Percentiles rank a stretch among this genome's conserved stretches.
phyloP scores from a whole-genome alignment of 1,140 invertebrate species.

The Paracyclopina nana region DNA sequence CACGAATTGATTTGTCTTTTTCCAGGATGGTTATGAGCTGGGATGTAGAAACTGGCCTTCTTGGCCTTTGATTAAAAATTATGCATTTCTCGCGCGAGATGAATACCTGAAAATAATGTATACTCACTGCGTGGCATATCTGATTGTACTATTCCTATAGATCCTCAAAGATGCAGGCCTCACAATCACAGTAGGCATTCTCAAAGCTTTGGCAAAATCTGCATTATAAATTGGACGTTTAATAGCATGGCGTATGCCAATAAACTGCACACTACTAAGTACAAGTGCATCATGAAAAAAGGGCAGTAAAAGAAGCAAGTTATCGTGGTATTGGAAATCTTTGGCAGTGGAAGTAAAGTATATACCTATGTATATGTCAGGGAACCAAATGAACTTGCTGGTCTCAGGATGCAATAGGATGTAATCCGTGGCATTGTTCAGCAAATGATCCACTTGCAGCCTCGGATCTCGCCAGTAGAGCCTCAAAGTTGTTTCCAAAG shows the following conservation, averaged over 20 bases:
- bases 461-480: constrained; percentile 7
- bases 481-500: constrained; percentile 4
- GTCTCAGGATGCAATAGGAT: constrained; percentile 15
- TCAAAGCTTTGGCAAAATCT: constrained; percentile 17
- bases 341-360: background rate
- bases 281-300: no score
- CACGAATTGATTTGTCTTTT: background rate
- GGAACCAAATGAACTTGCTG: constrained; percentile 15
- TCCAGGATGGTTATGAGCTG: background rate
- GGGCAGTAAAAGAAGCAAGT: background rate
- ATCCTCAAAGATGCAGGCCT: constrained; percentile 13
- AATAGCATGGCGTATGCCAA: no score
- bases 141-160: constrained; percentile 14
- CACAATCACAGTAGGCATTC: constrained; percentile 5
- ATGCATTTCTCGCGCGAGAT: background rate
- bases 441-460: constrained; percentile 8
- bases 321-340: background rate
- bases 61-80: no score
- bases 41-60: no score
- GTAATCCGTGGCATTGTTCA: constrained; percentile 5
- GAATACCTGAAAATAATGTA: background rate
- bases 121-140: constrained; percentile 16
- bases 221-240: no score
- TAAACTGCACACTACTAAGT: no score
- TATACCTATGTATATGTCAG: constrained; percentile 14